Conservation (phyloP, 1,140 invertebrate genomes). For the Phymastichus coffea region DNA sequence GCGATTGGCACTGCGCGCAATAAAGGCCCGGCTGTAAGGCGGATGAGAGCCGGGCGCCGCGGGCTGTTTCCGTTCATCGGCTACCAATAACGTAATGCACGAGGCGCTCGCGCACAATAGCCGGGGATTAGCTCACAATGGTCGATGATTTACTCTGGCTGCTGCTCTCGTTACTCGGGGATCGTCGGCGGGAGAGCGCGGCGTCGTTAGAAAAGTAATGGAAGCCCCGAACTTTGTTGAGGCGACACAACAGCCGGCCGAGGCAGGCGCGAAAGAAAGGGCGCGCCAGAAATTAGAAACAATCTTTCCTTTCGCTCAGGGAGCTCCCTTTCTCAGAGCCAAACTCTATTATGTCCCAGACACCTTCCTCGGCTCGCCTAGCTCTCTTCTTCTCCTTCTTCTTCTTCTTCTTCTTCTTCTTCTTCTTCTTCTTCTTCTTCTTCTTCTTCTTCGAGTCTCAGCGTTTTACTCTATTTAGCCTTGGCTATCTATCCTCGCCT, state of each 20-base stretch:
- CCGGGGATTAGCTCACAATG: constrained; percentile 50
- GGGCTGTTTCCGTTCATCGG: background rate
- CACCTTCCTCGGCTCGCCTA: constrained; percentile 25
- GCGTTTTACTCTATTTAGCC: no score
- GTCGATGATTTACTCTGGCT: constrained; percentile 49
- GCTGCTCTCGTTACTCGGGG: constrained; percentile 50
- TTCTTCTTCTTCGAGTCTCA: background rate
- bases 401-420: constrained; percentile 2
- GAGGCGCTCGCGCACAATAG: constrained; percentile 49
- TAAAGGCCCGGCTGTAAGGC: no score
- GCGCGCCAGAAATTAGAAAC: constrained; percentile 39
- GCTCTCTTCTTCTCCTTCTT: constrained; percentile 2
- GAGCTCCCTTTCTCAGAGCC: constrained; percentile 27
- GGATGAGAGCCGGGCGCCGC: background rate
- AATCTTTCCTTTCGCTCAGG: constrained; percentile 28
- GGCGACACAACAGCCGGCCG: constrained; percentile 5
- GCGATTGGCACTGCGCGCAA: no score
- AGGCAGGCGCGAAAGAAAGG: constrained; percentile 24
- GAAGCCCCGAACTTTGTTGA: constrained; percentile 39
- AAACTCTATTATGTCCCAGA: constrained; percentile 42
- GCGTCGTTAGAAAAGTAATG: constrained; percentile 52
- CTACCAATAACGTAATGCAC: constrained; percentile 51
- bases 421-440: background rate
- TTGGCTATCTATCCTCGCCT: no score
- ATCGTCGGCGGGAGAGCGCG: constrained; percentile 42